These are phyloP conservation scores for Ceyx melanurus DNA, from an alignment of 2,113 vertebrate species.

Conservation along the genomic window DNA sequence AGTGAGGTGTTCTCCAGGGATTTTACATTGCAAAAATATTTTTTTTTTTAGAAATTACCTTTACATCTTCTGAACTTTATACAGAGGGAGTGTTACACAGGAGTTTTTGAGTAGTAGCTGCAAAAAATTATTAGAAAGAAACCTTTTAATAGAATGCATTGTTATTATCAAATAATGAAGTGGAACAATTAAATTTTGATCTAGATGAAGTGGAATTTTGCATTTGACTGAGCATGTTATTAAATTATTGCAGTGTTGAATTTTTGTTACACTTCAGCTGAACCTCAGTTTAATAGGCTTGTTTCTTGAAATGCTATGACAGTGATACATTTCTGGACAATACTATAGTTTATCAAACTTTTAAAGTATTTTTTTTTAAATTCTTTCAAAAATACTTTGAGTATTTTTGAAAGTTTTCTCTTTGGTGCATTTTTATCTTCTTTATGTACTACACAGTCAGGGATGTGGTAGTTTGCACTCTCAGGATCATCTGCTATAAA, in stretches of 20 bases:
- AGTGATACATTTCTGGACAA: background rate
- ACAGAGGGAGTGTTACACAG: background rate
- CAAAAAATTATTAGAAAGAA: constrained; percentile 33
- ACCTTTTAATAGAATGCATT: background rate
- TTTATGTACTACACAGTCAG: background rate
- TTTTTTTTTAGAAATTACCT: background rate
- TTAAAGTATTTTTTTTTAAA: background rate
- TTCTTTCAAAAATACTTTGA: background rate
- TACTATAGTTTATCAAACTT: background rate
- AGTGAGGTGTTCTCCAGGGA: background rate
- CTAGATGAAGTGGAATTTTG: constrained; percentile 54
- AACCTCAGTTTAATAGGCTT: constrained; percentile 35
- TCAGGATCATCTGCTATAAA: background rate
- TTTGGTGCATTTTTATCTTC: background rate
- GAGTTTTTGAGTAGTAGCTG: background rate
- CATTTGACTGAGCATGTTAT: constrained; percentile 51
- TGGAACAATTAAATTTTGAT: constrained; percentile 54
- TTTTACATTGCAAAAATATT: background rate
- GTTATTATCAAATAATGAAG: constrained; percentile 48
- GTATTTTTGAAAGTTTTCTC: background rate
- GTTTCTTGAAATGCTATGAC: constrained; percentile 14
- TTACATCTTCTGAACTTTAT: background rate
- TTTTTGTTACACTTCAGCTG: constrained; percentile 28
- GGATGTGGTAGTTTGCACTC: background rate
- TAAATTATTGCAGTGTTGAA: constrained; percentile 27